A percentile compares a stretch with the other conserved stretches of the same genome.
phyloP scores from a whole-genome alignment of 1,140 invertebrate genomes.

The Cyrtorhinus lividipennis region DNA sequence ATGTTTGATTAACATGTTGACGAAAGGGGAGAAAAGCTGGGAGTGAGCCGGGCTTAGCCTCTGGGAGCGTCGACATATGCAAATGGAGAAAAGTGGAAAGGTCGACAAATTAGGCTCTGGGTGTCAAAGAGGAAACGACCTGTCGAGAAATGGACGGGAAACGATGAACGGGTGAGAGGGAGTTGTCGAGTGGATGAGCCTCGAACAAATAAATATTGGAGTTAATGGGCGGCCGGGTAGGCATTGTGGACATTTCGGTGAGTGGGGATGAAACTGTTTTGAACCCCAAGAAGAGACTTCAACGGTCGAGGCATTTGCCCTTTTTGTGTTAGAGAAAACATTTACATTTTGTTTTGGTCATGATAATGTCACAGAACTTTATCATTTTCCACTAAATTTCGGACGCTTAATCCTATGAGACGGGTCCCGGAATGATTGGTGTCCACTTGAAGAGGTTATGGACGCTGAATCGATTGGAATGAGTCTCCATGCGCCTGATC shows the following conservation, averaged over 20 bases:
- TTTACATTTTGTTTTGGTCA: no score
- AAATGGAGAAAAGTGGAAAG: constrained; percentile 3
- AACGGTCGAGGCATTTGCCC: no score
- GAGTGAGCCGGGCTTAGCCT: background rate
- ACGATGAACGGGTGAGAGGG: background rate
- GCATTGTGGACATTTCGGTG: background rate
- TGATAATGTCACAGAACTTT: no score
- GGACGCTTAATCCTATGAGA: no score
- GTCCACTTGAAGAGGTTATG: no score
- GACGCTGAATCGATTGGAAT: no score
- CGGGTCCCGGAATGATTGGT: no score
- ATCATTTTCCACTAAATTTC: no score
- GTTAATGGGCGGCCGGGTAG: constrained; percentile 5
- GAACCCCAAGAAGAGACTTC: no score
- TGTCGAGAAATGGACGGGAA: background rate
- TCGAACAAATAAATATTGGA: constrained; percentile 7
- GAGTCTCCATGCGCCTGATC: no score
- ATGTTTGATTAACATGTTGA: background rate
- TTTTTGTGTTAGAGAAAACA: no score
- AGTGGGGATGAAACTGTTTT: no score
- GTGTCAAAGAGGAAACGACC: background rate
- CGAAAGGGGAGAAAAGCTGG: background rate
- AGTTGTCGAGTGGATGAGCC: background rate
- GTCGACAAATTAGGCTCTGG: constrained; percentile 2
- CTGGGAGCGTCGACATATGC: background rate